Evolutionary conservation across 2,888 invertebrate genomes (phyloP).

Genomic region (Phaedon cochleariae): DNA sequence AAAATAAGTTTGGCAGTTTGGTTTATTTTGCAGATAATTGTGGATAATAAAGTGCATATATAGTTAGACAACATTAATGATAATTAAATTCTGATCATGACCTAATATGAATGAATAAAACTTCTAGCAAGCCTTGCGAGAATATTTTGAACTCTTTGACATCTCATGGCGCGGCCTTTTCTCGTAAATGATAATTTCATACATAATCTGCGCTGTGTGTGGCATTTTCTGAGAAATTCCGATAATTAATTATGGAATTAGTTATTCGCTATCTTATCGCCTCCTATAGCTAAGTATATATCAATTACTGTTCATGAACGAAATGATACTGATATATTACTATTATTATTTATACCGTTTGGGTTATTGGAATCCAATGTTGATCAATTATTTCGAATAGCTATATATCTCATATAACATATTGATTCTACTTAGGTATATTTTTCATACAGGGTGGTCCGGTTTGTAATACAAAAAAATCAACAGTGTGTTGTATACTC

Average conservation of each 20-base stretch:
- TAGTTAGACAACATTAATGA: too few species aligned
- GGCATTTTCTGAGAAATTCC: slow-evolving; percentile 46
- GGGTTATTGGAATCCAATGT: not conserved
- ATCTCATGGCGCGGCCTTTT: slow-evolving; percentile 15
- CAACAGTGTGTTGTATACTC: too few species aligned
- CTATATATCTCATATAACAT: too few species aligned
- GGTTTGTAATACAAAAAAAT: too few species aligned
- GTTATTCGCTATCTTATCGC: slow-evolving; percentile 46
- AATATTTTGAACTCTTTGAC: slow-evolving; percentile 9
- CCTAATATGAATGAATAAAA: not conserved
- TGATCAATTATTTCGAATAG: not conserved
- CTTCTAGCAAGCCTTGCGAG: slow-evolving; percentile 13
- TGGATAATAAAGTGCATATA: too few species aligned
- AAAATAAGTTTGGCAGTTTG: too few species aligned
- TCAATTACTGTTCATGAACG: slow-evolving; percentile 40
- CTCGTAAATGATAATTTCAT: slow-evolving; percentile 22
- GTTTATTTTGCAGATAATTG: too few species aligned
- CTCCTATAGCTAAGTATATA: slow-evolving; percentile 35
- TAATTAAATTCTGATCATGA: not conserved
- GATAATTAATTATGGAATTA: slow-evolving; percentile 51
- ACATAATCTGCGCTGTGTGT: slow-evolving; percentile 43
- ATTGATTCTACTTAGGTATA: too few species aligned
- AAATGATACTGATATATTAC: too few species aligned
- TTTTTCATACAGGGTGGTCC: too few species aligned
- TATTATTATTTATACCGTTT: slow-evolving; percentile 27